These are phyloP conservation scores for Nasonia longicornis DNA, from an alignment of 1,140 invertebrate genomes.

Conservation along the genomic window DNA sequence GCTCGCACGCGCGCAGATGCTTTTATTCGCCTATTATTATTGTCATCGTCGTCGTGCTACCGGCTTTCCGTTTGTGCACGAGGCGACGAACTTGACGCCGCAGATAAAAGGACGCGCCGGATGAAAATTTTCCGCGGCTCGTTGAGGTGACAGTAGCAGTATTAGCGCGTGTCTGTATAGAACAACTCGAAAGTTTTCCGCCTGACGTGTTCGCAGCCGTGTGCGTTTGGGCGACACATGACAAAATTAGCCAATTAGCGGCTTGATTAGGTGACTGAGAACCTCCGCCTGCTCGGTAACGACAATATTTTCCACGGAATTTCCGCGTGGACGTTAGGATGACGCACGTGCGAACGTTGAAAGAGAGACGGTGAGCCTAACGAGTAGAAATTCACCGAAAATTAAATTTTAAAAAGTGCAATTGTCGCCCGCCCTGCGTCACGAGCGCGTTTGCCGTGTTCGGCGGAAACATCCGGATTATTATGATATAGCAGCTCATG, in stretches of 20 bases:
- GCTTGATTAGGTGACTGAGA: not conserved
- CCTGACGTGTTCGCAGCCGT: not conserved
- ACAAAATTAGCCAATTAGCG: slow-evolving; percentile 23
- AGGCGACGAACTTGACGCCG: not conserved
- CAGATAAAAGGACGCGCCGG: not conserved
- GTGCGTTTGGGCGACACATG: not conserved
- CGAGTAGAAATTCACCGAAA: slow-evolving; percentile 11
- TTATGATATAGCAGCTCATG: not conserved
- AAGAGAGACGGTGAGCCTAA: not conserved
- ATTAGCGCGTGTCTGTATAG: not conserved
- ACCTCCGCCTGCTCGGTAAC: not conserved
- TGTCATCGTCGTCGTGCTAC: not conserved
- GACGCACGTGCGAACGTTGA: not conserved
- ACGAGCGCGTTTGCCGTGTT: not conserved
- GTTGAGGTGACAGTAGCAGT: not conserved
- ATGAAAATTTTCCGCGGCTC: slow-evolving; percentile 27
- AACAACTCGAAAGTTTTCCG: slow-evolving; percentile 26
- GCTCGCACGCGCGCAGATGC: not conserved
- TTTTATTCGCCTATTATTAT: not conserved
- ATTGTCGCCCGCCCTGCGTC: not conserved
- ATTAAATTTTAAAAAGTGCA: not conserved
- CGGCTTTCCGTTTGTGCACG: too few species aligned
- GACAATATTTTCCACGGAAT: slow-evolving; percentile 3
- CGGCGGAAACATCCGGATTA: not conserved
- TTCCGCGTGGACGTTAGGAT: slow-evolving; percentile 2